phyloP scores from a whole-genome alignment of 2,113 vertebrate species.

The Chlorodrepanis virens region DNA sequence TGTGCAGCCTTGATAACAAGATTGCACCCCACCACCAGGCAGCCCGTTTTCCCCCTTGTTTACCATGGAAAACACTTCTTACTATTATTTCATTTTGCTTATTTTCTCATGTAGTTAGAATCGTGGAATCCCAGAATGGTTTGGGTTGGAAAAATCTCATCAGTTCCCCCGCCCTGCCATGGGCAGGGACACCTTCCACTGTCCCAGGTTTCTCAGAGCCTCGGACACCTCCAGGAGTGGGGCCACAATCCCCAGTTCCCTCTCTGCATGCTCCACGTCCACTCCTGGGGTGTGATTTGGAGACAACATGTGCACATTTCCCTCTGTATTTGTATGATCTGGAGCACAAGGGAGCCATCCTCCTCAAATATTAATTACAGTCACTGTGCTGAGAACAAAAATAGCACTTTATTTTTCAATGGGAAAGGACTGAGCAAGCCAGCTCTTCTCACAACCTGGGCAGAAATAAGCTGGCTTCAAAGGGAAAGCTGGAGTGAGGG shows the following conservation, averaged over 20 bases:
- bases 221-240: background rate
- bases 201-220: background rate
- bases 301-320: background rate
- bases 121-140: background rate
- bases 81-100: background rate
- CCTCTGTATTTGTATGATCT: background rate
- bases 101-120: background rate
- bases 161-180: background rate
- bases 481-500: background rate
- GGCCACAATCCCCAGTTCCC: background rate
- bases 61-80: background rate
- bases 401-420: background rate
- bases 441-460: background rate
- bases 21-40: background rate
- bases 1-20: background rate
- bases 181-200: background rate
- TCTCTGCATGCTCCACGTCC: rapidly evolving
- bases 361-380: slow-evolving; percentile 6
- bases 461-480: background rate
- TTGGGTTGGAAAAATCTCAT: background rate
- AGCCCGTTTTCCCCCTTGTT: background rate
- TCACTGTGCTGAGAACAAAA: background rate
- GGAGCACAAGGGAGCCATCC: background rate
- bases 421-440: background rate
- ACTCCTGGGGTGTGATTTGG: background rate